Base-by-base conservation (phyloP, 2,113 vertebrate genomes). In the Dryoscopus gambensis region DNA sequence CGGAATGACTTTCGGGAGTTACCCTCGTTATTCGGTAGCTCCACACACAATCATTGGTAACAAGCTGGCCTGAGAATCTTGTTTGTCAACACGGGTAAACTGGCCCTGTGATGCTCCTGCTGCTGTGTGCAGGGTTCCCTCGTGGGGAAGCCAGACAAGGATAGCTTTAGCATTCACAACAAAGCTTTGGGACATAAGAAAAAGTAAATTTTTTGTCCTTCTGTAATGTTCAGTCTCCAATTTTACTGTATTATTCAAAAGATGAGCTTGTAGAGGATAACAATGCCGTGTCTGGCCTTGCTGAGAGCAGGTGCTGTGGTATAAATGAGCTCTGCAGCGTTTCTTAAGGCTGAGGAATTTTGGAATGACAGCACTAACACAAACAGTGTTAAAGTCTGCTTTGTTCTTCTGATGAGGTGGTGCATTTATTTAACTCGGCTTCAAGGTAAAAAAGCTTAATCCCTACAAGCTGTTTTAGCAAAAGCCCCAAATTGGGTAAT, bases 161-260 rank as follows among this genome's bases (percentile, higher is more conserved):
- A 2, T 0, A 0, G 13, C n/a, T 42, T 47, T 4, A 63, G 40
- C 1, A 1, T 33, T 35, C 49, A 7, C 8, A 4, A 10, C 44
- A 67, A 69, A 53, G 30, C 31, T 17, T 68, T 47, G 40, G 84
- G 44, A 47, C 0, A 0, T 15, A 74, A 81, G 39, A 23, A 78
- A 62, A 3, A 17, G 7, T 37, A 21, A 12, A 40, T 27, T 21
- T 50, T n/a, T 67, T 70, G 23, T 64, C 78, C 13, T 8, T 53
- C 47, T n/a, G 1, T 2, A 68, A 17, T 0, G 1, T 67, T 80
- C 68, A 19, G n/a, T 88, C 30, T 60, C n/a, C 0, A 5, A 1
- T 82, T 79, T 75, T 79, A 7, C 24, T 47, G 8, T 50, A 3
- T 60, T 73, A 46, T 23, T 84, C 44, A 30, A 40, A 78, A 55